Conservation (phyloP, 2,888 invertebrate species). For the Petrophora chlorosata region DNA sequence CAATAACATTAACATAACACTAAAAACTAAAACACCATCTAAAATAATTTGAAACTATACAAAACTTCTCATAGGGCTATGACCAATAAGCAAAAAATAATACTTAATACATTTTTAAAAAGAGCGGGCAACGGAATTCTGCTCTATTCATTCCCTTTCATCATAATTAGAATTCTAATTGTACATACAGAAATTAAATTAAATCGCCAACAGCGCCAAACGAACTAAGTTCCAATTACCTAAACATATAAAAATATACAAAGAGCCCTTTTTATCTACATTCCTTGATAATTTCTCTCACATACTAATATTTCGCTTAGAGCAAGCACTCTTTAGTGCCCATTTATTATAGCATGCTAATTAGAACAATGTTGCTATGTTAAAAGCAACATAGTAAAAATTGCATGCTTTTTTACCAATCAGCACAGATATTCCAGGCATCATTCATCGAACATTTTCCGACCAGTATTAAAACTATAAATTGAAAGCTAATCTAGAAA, state of each 20-base stretch:
- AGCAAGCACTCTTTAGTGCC: too few species aligned
- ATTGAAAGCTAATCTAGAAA: not conserved
- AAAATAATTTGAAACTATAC: conserved; percentile 15
- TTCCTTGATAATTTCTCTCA: not conserved
- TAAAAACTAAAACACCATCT: conserved; percentile 11
- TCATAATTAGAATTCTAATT: too few species aligned
- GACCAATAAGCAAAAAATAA: conserved; percentile 2
- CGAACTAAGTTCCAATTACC: conserved; percentile 1
- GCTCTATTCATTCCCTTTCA: too few species aligned
- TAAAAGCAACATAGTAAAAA: too few species aligned
- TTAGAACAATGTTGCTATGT: too few species aligned
- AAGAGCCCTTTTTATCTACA: not conserved
- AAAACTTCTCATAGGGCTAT: conserved; percentile 6
- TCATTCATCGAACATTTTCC: not conserved
- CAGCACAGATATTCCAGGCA: not conserved
- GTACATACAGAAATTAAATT: not conserved
- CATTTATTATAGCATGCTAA: too few species aligned
- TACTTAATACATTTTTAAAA: not conserved
- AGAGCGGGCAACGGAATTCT: too few species aligned
- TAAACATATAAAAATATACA: not conserved
- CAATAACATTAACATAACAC: conserved; percentile 15
- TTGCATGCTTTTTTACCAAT: too few species aligned
- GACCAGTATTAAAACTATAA: not conserved
- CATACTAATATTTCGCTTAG: not conserved
- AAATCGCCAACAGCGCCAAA: not conserved